phyloP scores from a whole-genome alignment of 1,140 invertebrate species.

The Procambarus clarkii region DNA sequence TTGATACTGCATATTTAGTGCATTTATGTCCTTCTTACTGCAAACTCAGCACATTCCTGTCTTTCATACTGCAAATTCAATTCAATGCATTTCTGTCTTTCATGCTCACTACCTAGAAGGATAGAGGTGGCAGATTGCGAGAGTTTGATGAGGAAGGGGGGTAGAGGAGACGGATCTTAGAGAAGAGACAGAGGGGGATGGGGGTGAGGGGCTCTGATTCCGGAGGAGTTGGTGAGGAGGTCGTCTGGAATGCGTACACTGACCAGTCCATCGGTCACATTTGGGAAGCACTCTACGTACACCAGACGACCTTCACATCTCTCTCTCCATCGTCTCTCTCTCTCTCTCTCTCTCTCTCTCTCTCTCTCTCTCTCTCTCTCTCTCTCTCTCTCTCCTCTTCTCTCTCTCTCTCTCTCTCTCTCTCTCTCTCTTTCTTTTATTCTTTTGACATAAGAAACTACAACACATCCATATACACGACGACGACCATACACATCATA shows the following conservation, averaged over 20 bases:
- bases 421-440: constrained; percentile 25
- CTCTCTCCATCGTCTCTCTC: not conserved
- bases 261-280: constrained; percentile 23
- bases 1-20: too few species aligned
- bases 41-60: too few species aligned
- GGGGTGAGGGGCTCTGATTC: not conserved
- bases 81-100: too few species aligned
- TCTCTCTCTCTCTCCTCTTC: not conserved
- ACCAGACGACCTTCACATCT: not conserved
- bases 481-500: not conserved
- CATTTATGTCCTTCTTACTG: too few species aligned
- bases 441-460: too few species aligned
- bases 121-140: not conserved
- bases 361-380: constrained; percentile 8
- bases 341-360: constrained; percentile 21
- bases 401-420: not conserved
- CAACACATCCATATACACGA: too few species aligned
- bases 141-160: not conserved
- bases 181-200: not conserved
- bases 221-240: not conserved
- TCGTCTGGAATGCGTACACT: not conserved
- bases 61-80: too few species aligned
- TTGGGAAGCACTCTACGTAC: constrained; percentile 40
- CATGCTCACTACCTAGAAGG: too few species aligned
- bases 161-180: not conserved